A percentile compares a stretch with the other conserved stretches of the same genome.
Conservation (phyloP, 2,113 vertebrate species). For the Neofelis nebulosa region DNA sequence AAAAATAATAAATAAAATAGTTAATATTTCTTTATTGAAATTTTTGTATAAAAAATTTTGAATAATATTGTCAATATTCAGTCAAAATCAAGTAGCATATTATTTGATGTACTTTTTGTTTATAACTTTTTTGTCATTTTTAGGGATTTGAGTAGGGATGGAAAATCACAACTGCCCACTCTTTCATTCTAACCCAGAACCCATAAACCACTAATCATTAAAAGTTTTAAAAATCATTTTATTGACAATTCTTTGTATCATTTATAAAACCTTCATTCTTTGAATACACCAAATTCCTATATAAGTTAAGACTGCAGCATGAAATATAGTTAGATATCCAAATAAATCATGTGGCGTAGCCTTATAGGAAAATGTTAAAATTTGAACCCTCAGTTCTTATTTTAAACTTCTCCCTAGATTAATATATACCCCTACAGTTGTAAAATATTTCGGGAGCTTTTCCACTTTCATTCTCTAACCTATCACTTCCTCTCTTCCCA, state of each 20-base stretch:
- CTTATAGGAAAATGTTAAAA: not conserved
- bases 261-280: not conserved
- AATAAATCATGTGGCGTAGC: not conserved
- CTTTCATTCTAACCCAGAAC: not conserved
- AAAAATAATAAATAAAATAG: not conserved
- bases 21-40: not conserved
- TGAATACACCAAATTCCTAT: not conserved
- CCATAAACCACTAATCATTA: not conserved
- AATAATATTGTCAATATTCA: not conserved
- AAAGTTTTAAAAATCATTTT: not conserved
- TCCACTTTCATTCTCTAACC: not conserved
- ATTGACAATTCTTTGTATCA: not conserved
- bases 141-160: not conserved
- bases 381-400: not conserved
- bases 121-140: not conserved
- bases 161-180: not conserved
- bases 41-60: not conserved
- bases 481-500: not conserved
- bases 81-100: not conserved
- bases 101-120: not conserved
- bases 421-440: not conserved
- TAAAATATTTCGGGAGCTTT: not conserved
- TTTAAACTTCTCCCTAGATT: not conserved
- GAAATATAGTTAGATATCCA: not conserved
- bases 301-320: not conserved